Evolutionary conservation across 2,888 invertebrate species (phyloP), one percentile per base, ranked within the genome.

Genomic region (Aleiodes leptofemur): DNA sequence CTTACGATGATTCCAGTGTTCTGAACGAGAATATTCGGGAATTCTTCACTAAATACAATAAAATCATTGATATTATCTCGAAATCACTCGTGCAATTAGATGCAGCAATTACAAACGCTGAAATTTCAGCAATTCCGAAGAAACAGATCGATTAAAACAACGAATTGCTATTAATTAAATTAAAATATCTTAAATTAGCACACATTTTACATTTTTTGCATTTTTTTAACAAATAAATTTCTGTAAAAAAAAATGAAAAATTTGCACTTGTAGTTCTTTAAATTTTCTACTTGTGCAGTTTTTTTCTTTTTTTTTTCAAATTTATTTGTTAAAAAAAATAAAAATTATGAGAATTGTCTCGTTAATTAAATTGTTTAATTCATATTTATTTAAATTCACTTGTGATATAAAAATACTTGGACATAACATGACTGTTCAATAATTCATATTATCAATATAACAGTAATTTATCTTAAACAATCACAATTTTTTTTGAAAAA

Each of bases 11-110:
- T 74, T 86, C 89, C 9, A 86, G 89, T 77, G 81, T 79, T 55
- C 82, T 90, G 4, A 90, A 88, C 7, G 80, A 83, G n/a, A 87
- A 89, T 74, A 90, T 91, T 48, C 83, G 90, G 53, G 84, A 89
- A 57, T 83, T 90, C 51, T 84, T 91, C 74, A 87, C 90, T 34
- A 87, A 90, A 70, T 91, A 91, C 80, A 91, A 91, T 81, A 88
- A 90, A 80, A 90, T 92, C 55, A 89, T 91, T 61, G 87, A 82
- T 64, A 90, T 89, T 50, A 90, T 92, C 79, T 90, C 91, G 43
- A 88, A 90, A 75, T 85, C 90, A 16, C 89, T 92, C 74, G 89
- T 90, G 69, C 86, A 89, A 73, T 81, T 91, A 68, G 91, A 92
- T 82, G 84, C 84, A 56, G 85, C 87, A 6, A 83, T 92, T 11